Base-by-base conservation (phyloP, 2,797 vertebrate genomes). In the Vultur gryphus region DNA sequence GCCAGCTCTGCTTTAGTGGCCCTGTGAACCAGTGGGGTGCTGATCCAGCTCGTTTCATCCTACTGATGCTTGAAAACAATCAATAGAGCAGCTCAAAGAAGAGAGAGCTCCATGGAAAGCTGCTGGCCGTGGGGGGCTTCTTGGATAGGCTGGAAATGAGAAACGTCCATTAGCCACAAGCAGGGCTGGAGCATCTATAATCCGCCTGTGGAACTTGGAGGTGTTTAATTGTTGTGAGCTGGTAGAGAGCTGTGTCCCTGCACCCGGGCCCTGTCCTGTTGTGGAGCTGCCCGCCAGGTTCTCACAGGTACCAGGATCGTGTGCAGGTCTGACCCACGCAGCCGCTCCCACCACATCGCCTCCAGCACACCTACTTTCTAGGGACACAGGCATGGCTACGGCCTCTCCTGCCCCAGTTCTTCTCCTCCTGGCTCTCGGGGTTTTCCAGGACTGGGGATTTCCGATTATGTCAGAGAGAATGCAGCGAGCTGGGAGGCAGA, bases 381-480 rank as follows among this genome's bases (percentile, higher is more conserved):
- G 66, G 57, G 33, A 7, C 41, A 5, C 13, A 4, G 41, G 16
- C 43, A 19, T 2, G 23, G 62, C 84, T 59, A 4, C 1, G 1
- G 31, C 52, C 52, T 39, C 72, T 71, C 26, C 76, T 79, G 81
- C 51, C 37, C 52, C 2, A 0, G 5, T 51, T n/a, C 51, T 86
- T 71, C 37, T n/a, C 21, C 39, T 87, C 58, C 70, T 55, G 41
- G 26, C 29, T 71, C 37, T 72, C 0, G 2, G n/a, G 29, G 7
- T 28, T 92, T 87, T 55, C 75, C 87, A 87, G 57, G 25, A 14
- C 21, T 48, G 75, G 76, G 57, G 78, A 35, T 90, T 90, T 44
- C 70, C 13, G 2, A 3, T 84, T 26, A 16, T 23, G 7, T 44
- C 70, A 31, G 62, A 33, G 57, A 46, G 39, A 49, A 24, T 6